Evolutionary conservation across 2,888 invertebrate species (phyloP).

Genomic region (Stenotaenia linearis): DNA sequence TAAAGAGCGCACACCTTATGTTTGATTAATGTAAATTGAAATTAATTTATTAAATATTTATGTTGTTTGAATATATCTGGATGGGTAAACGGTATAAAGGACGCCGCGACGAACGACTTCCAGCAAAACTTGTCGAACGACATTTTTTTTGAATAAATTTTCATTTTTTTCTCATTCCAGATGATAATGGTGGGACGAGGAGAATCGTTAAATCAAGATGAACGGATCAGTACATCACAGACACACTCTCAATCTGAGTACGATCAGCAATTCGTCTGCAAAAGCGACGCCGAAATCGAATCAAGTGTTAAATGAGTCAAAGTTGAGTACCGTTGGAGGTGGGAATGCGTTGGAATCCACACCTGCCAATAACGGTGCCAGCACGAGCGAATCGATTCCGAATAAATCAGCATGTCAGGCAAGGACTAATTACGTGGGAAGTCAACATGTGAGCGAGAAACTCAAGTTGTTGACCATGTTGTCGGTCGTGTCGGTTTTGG

Average conservation of each 20-base stretch:
- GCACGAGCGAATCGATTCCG: neutral
- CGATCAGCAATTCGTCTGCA: slow-evolving; percentile 15
- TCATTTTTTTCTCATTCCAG: neutral
- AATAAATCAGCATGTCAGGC: too few species aligned
- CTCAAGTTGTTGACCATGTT: slow-evolving; percentile 76
- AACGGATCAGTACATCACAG: slow-evolving; percentile 30
- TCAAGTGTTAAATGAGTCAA: neutral
- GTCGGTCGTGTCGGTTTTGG: slow-evolving; percentile 74
- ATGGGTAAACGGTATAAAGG: too few species aligned
- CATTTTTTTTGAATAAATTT: neutral
- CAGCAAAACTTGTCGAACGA: too few species aligned
- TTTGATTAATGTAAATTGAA: too few species aligned
- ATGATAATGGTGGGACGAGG: neutral
- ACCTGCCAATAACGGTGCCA: too few species aligned
- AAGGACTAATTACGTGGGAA: neutral
- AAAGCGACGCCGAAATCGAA: neutral
- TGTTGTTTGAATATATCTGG: too few species aligned
- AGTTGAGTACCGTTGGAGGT: neutral
- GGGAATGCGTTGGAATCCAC: neutral
- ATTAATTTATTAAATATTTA: too few species aligned
- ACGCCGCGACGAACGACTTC: too few species aligned
- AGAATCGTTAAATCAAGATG: neutral
- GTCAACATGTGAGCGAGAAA: slow-evolving; percentile 60
- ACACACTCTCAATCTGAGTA: slow-evolving; percentile 14
- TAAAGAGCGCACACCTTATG: too few species aligned